These are phyloP conservation scores for Ferrisia virgata DNA, from an alignment of 2,888 invertebrate genomes.

Conservation along the genomic window DNA sequence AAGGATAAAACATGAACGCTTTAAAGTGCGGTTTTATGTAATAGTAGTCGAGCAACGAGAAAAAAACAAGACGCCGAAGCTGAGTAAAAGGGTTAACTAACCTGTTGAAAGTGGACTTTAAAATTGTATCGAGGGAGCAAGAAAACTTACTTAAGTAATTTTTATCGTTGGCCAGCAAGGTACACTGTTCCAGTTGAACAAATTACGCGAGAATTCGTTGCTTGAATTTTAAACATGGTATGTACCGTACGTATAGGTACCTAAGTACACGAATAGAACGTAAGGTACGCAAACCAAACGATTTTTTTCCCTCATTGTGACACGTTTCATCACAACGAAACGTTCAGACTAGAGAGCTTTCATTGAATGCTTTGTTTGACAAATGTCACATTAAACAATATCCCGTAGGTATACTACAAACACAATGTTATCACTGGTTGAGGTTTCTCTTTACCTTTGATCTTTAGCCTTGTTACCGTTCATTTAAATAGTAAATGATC, in stretches of 20 bases:
- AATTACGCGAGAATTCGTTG: slow-evolving; percentile 9
- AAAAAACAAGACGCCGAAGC: neutral
- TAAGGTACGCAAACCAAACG: neutral
- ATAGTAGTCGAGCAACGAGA: neutral
- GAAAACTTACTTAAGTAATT: slow-evolving; percentile 30
- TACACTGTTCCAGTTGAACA: slow-evolving; percentile 1
- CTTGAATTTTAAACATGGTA: slow-evolving; percentile 3
- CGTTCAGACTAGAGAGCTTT: neutral
- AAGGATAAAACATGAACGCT: slow-evolving; percentile 26
- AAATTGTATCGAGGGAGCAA: slow-evolving; percentile 17
- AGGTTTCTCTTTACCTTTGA: slow-evolving; percentile 9
- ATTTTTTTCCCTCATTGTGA: neutral
- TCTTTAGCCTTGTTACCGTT: neutral
- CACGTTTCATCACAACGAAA: neutral
- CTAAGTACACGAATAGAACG: too few species aligned
- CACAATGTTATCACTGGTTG: slow-evolving; percentile 6
- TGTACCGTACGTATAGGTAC: too few species aligned
- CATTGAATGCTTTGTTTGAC: neutral
- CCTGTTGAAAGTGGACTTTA: slow-evolving; percentile 29
- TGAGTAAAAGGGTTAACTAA: slow-evolving; percentile 11
- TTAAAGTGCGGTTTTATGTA: slow-evolving; percentile 22
- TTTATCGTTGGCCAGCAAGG: neutral
- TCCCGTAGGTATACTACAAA: neutral
- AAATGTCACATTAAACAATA: neutral
- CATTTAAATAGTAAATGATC: slow-evolving; percentile 14